Evolutionary conservation across 2,888 invertebrate genomes (phyloP).

Genomic region (Minunthozetes semirufus): DNA sequence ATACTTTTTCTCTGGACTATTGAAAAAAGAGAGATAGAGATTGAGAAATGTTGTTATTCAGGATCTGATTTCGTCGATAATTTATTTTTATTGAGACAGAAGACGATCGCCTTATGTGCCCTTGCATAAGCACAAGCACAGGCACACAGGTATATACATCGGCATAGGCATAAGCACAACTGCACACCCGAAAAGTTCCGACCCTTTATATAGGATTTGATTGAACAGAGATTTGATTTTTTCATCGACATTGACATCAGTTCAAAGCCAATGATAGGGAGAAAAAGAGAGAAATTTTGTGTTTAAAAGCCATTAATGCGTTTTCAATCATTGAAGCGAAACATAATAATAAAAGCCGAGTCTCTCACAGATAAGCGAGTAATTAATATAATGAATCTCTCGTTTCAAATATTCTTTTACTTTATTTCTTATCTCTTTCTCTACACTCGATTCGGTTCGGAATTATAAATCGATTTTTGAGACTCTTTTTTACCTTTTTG

Average conservation of each 20-base stretch:
- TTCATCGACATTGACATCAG: conserved; percentile 7
- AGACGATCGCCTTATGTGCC: not conserved
- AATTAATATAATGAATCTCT: conserved; percentile 26
- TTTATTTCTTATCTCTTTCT: not conserved
- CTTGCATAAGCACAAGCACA: no score
- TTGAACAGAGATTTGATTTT: conserved; percentile 2
- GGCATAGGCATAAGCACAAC: no score
- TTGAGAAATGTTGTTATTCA: conserved; percentile 15
- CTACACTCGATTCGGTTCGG: conserved; percentile 4
- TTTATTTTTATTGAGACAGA: conserved; percentile 14
- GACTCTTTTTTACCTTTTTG: not conserved
- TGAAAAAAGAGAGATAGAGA: not conserved
- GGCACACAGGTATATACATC: no score
- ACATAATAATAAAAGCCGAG: conserved; percentile 22
- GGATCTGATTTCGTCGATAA: conserved; percentile 14
- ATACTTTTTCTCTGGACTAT: not conserved
- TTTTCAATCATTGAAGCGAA: conserved; percentile 21
- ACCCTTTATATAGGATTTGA: not conserved
- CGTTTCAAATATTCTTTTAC: conserved; percentile 8
- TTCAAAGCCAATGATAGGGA: not conserved
- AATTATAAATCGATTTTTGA: conserved; percentile 24
- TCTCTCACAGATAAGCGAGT: conserved; percentile 15
- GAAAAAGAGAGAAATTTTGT: not conserved
- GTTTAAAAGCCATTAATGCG: conserved; percentile 12
- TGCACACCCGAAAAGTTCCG: not conserved